Conservation (phyloP, 2,888 invertebrate species). For the Parnassius smintheus region DNA sequence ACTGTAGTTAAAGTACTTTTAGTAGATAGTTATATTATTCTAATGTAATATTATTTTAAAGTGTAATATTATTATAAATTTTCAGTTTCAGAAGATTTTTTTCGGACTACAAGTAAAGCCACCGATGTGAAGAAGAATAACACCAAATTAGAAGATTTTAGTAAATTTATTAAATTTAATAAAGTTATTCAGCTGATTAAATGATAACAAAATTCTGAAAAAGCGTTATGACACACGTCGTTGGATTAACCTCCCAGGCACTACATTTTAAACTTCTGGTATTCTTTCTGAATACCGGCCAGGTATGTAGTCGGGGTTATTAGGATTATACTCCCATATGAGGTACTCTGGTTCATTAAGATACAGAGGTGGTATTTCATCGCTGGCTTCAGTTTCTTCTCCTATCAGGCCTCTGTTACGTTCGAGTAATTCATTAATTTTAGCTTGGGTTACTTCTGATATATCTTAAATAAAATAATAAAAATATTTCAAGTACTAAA, state of each 20-base stretch:
- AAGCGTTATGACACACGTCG: too few species aligned
- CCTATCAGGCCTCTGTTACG: constrained; percentile 67
- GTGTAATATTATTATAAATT: too few species aligned
- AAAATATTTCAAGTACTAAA: constrained; percentile 33
- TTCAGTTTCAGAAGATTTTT: too few species aligned
- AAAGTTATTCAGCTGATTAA: too few species aligned
- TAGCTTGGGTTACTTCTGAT: constrained; percentile 62
- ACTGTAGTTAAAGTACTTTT: too few species aligned
- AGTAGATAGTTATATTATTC: too few species aligned
- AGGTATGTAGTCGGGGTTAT: constrained; percentile 67
- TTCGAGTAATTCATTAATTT: constrained; percentile 66
- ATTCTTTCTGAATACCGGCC: constrained; percentile 66
- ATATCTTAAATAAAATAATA: constrained; percentile 55
- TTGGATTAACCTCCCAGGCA: background rate
- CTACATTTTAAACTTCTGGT: constrained; percentile 57
- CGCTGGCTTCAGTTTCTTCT: constrained; percentile 62
- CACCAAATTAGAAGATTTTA: too few species aligned
- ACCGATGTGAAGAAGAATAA: background rate
- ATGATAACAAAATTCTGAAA: too few species aligned
- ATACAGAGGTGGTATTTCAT: constrained; percentile 70
- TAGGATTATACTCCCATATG: constrained; percentile 76
- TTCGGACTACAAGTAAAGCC: too few species aligned
- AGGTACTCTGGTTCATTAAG: constrained; percentile 75
- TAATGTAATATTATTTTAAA: too few species aligned
- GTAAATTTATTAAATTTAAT: too few species aligned